Conservation (phyloP, 2,888 invertebrate genomes). For the Sphaeridia pumilis region DNA sequence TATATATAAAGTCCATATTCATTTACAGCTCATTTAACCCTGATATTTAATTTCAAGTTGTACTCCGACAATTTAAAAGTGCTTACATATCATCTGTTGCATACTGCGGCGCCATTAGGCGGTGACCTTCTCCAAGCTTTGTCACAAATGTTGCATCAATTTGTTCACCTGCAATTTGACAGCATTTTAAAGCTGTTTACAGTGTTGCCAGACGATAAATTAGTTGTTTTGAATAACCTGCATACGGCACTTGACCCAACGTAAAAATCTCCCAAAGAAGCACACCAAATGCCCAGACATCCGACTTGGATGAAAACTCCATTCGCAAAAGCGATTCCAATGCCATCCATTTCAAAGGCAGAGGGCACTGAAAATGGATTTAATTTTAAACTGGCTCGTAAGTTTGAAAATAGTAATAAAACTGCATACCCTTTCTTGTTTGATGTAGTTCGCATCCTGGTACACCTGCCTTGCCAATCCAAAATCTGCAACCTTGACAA, state of each 20-base stretch:
- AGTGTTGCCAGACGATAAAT: too few relatives aligned
- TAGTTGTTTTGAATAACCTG: too few relatives aligned
- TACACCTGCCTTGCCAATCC: slow-evolving; percentile 6
- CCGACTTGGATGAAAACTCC: slow-evolving; percentile 5
- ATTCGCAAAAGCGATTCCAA: slow-evolving; percentile 4
- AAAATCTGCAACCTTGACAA: slow-evolving; percentile 9
- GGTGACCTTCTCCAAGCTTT: too few relatives aligned
- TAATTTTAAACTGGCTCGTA: not conserved
- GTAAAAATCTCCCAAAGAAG: slow-evolving; percentile 9
- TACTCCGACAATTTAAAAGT: too few relatives aligned
- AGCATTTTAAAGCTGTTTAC: not conserved
- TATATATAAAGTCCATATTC: too few relatives aligned
- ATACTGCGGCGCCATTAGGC: too few relatives aligned
- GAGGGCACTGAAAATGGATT: slow-evolving; percentile 1
- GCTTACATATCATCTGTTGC: too few relatives aligned
- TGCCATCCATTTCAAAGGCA: slow-evolving; percentile 12
- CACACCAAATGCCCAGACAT: slow-evolving; percentile 6
- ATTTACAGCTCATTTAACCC: too few relatives aligned
- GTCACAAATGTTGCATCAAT: slow-evolving; percentile 3
- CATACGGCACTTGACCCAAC: slow-evolving; percentile 5
- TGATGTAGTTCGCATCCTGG: slow-evolving; percentile 8
- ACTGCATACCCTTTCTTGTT: slow-evolving; percentile 1
- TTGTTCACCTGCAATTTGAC: not conserved
- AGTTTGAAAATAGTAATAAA: too few relatives aligned
- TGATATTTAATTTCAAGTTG: too few relatives aligned